Conservation (phyloP, 2,797 vertebrate genomes). For the Sphenopsis melanotis region DNA sequence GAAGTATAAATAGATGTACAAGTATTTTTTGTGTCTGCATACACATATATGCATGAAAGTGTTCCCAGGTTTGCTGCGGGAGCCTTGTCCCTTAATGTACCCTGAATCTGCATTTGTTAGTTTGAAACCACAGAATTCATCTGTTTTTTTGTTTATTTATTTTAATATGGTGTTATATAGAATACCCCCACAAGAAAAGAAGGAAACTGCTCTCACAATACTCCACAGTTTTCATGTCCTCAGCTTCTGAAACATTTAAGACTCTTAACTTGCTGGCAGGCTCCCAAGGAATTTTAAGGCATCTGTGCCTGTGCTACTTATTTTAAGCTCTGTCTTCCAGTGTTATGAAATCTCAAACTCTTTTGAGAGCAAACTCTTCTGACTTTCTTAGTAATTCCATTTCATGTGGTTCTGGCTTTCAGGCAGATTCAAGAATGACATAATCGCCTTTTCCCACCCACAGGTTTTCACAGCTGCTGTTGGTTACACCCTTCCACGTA, state of each 20-base stretch:
- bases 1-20: background rate
- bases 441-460: background rate
- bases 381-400: slow-evolving; percentile 26
- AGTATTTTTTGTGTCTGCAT: background rate
- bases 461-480: background rate
- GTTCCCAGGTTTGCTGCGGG: background rate
- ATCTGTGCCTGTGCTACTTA: slow-evolving; percentile 10
- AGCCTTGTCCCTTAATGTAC: background rate
- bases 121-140: background rate
- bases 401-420: slow-evolving; percentile 43
- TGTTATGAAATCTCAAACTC: slow-evolving; percentile 13
- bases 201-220: background rate
- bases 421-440: slow-evolving; percentile 35
- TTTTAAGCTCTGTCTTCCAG: slow-evolving; percentile 34
- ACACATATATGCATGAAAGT: background rate
- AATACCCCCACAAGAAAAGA: background rate
- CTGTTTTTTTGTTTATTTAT: background rate
- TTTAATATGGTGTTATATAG: background rate
- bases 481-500: slow-evolving; percentile 17
- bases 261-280: slow-evolving; percentile 13
- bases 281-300: slow-evolving; percentile 14
- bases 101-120: background rate
- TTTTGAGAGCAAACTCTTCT: background rate
- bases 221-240: background rate
- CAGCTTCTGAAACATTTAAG: slow-evolving; percentile 35